Evolutionary conservation across 2,888 invertebrate genomes (phyloP).

Genomic region (Coremacera marginata): DNA sequence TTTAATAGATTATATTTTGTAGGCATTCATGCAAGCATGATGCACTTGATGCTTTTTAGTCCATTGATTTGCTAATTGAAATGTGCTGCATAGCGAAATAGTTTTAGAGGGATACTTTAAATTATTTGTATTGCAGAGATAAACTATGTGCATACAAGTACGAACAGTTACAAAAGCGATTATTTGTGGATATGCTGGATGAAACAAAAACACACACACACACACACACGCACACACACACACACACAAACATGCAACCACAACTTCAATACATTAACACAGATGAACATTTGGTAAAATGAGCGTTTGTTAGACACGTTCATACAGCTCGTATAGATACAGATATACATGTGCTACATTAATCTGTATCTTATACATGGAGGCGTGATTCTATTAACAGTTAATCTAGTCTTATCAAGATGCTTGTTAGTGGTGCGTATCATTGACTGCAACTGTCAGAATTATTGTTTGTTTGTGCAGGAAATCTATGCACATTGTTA

Average conservation of each 20-base stretch:
- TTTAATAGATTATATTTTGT: no score
- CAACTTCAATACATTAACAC: not conserved
- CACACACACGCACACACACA: not conserved
- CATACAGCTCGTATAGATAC: no score
- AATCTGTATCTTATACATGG: not conserved
- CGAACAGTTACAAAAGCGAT: no score
- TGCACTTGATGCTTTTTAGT: not conserved
- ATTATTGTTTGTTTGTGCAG: not conserved
- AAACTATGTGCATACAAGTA: no score
- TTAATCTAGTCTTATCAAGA: conserved; percentile 20
- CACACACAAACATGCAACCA: not conserved
- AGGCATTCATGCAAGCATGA: no score
- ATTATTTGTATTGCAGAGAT: no score
- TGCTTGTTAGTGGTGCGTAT: conserved; percentile 10
- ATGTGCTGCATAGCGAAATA: not conserved
- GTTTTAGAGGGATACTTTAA: no score
- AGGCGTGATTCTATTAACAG: conserved; percentile 29
- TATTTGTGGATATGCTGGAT: not conserved
- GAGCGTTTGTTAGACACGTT: no score
- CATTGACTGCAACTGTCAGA: conserved; percentile 18
- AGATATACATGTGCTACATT: not conserved
- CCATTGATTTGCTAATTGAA: conserved; percentile 13
- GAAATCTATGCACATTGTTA: not conserved
- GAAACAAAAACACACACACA: not conserved
- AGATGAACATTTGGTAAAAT: not conserved